Percentiles rank a stretch among this genome's conserved stretches.
Evolutionary conservation across 2,113 vertebrate species (phyloP).

Genomic region (Hydrolagus affinis): DNA sequence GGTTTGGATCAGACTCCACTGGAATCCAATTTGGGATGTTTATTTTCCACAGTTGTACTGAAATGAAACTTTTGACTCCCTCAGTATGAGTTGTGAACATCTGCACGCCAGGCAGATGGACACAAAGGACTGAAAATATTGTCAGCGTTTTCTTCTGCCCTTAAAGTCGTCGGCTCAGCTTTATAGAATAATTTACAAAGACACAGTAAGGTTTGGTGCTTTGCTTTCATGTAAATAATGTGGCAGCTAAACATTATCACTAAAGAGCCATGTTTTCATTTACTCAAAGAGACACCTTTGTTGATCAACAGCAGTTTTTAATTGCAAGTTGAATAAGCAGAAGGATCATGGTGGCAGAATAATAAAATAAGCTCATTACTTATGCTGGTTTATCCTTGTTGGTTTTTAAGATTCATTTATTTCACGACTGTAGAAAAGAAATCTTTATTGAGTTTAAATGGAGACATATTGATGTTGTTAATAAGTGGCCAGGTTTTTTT

Average conservation of each 20-base stretch:
- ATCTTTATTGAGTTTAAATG: constrained; percentile 63
- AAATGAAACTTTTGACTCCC: background rate
- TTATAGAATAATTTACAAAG: constrained; percentile 28
- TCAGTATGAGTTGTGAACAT: background rate
- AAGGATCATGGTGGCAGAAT: constrained; percentile 8
- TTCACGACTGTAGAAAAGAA: constrained; percentile 43
- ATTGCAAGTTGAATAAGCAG: constrained; percentile 29
- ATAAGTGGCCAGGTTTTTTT: constrained; percentile 61
- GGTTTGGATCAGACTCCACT: too few relatives aligned
- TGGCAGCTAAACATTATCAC: constrained; percentile 21
- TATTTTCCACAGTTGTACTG: background rate
- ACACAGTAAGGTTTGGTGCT: constrained; percentile 6
- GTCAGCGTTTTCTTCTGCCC: background rate
- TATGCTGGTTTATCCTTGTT: constrained; percentile 15
- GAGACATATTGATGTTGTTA: constrained; percentile 77
- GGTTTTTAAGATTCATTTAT: constrained; percentile 22
- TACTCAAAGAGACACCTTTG: constrained; percentile 28
- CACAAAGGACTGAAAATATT: background rate
- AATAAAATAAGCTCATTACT: constrained; percentile 29
- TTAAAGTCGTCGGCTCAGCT: constrained; percentile 19
- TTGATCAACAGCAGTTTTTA: constrained; percentile 29
- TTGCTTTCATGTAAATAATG: constrained; percentile 26
- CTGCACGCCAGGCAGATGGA: background rate
- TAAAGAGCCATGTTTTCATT: constrained; percentile 31
- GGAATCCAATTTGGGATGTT: too few relatives aligned